Base-by-base conservation (phyloP, 2,888 invertebrate genomes). In the Alsophila aescularia region DNA sequence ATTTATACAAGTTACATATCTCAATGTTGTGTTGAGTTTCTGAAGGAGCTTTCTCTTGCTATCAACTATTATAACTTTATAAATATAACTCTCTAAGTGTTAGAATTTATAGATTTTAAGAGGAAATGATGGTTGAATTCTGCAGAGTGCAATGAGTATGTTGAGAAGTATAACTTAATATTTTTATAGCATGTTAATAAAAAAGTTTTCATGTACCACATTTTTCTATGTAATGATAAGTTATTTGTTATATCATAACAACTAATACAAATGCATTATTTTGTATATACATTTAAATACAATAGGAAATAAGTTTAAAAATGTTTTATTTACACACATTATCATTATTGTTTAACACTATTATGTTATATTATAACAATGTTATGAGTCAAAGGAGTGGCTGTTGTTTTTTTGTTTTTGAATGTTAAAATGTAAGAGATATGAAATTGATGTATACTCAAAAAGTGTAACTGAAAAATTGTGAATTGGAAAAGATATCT, bases 361-460 rank as follows among this genome's bases (percentile, higher is more conserved):
- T 65, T 55, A 58, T 58, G 63, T 74, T 83, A 48, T 56, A 56
- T 39, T 48, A 81, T 77, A 75, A 82, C 79, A 82, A 78, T 78
- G 80, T 82, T 83, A 78, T 72, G 65, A 66, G 79, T 83, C 75
- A 79, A 75, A 72, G 69, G 75, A 75, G 79, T 81, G 77, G 76
- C 81, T 81, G 76, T 77, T 78, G 72, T 81, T 83, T 73, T 81
- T 82, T 76, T 72, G 54, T 54, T 62, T 45, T 57, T 51, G 53
- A 56, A 59, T 52, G 52, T 56, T 54, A 2, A 67, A 61, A 69
- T 69, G 62, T 66, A 68, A 42, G 42, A 60, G 60, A 56, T 64
- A 69, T 62, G 44, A 53, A 64, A 9, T 57, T 59, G 5, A 9
- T 42, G 29, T 37, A 29, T 21, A 37, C 43, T 43, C 39, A 15